Base-by-base conservation (phyloP, 37 sponge, comb jelly and placozoan genomes). In the Ephydatia muelleri region DNA sequence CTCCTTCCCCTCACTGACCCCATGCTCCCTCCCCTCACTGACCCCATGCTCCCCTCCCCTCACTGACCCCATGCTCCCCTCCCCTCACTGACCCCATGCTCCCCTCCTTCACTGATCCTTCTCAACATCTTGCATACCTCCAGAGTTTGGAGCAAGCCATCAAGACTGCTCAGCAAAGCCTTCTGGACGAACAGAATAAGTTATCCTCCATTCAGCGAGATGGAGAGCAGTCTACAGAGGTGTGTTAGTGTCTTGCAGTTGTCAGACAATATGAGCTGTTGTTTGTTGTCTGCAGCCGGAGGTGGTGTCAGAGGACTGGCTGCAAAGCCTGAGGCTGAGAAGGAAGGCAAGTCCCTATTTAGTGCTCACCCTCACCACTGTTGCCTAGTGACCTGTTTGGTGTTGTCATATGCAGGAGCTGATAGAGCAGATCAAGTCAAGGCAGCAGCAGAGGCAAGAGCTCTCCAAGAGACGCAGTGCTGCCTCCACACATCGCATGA, bases 401-500 rank as follows among this genome's bases (percentile, higher is more conserved):
- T 79, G 80, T 30, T 74, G 6, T 9, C 21, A 70, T 27, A 40
- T 21, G 2, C 65, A 95, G 92, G 92, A 90, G 48, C 40, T 97
- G 2, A 47, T 93, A 75, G 94, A 93, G 70, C 76, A 82, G 65
- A 79, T 82, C 14, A 73, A 81, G 38, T 49, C 80, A 39, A 73
- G 98, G 26, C 92, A 89, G 67, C 79, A 79, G 72, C 83, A 84
- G 85, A 82, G 77, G 67, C 81, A 80, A 65, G 93, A 97, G 80
- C 80, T 95, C 31, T 84, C 88, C 0, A 91, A 93, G 86, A 65
- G 96, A 70, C 76, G 94, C 26, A 95, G 96, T 86, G 90, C 88
- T 40, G 98, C 98, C 65, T 93, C 97, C 19, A 90, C 93, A 70
- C 84, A 97, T 74, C 85, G 97, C n/a, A 97, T 95, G 96, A 82